phyloP scores from a whole-genome alignment of 2,113 vertebrate species.

The Pituophis catenifer region DNA sequence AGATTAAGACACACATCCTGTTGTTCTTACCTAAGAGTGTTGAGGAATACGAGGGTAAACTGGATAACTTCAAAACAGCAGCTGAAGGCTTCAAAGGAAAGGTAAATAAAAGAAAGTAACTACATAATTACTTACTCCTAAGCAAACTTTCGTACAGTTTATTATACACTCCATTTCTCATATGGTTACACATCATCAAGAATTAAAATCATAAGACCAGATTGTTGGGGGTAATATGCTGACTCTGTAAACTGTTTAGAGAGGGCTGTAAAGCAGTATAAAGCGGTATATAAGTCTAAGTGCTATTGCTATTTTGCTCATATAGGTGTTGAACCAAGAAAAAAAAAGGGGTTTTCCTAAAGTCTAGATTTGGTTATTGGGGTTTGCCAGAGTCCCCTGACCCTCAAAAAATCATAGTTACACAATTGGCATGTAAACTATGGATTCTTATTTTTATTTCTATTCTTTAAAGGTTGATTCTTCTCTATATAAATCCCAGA shows the following conservation, averaged over 20 bases:
- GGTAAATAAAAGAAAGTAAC: conserved; percentile 68
- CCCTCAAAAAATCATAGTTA: not conserved
- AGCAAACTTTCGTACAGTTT: not conserved
- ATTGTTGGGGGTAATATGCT: too few species aligned
- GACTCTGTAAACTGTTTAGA: too few species aligned
- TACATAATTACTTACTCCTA: not conserved
- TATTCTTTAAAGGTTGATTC: not conserved
- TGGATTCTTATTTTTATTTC: not conserved
- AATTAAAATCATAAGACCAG: not conserved
- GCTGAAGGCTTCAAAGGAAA: conserved; percentile 88
- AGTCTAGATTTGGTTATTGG: not conserved
- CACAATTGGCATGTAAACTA: not conserved
- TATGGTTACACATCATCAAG: not conserved
- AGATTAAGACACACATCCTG: conserved; percentile 97
- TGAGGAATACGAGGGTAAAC: conserved; percentile 83
- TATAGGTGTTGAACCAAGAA: not conserved
- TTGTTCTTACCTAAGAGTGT: conserved; percentile 90
- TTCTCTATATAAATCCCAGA: not conserved
- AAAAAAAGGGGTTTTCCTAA: not conserved
- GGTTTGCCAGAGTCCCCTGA: not conserved
- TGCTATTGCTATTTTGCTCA: not conserved
- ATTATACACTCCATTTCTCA: not conserved
- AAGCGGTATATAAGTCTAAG: too few species aligned
- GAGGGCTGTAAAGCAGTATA: too few species aligned
- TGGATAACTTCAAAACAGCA: conserved; percentile 89